A percentile compares a stretch with the other conserved stretches of the same genome.
Evolutionary conservation across 2,888 invertebrate species (phyloP).

Genomic region (Eutolmus rufibarbis): DNA sequence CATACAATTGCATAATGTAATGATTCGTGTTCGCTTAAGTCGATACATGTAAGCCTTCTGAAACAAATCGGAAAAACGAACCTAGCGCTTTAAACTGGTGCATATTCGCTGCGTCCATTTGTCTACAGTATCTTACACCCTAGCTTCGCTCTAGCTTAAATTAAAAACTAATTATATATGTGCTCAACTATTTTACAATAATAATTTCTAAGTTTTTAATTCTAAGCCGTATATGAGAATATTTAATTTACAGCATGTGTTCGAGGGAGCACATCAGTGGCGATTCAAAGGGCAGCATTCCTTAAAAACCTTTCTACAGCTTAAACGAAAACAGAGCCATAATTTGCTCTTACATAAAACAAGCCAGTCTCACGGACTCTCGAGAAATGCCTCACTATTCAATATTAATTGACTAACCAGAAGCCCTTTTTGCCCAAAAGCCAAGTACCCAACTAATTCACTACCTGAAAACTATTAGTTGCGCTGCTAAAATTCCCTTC

Average conservation of each 20-base stretch:
- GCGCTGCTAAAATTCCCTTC: neutral
- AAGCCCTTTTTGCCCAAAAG: neutral
- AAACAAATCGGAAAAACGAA: neutral
- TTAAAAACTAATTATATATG: slow-evolving; percentile 6
- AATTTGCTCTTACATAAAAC: neutral
- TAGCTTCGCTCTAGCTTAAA: neutral
- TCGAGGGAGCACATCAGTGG: slow-evolving; percentile 25
- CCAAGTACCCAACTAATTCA: neutral
- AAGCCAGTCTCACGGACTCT: neutral
- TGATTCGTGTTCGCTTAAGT: neutral
- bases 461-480: neutral
- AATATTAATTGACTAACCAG: slow-evolving; percentile 15
- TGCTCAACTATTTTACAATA: slow-evolving; percentile 17
- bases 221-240: slow-evolving; percentile 45
- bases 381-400: neutral
- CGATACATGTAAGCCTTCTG: neutral
- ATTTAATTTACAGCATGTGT: slow-evolving; percentile 46
- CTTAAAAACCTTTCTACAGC: neutral
- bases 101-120: neutral
- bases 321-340: neutral
- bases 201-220: slow-evolving; percentile 33
- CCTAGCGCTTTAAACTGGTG: neutral
- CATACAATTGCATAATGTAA: neutral
- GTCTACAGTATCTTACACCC: neutral
- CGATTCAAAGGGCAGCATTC: neutral